Evolutionary conservation across 2,113 vertebrate genomes (phyloP), one percentile per base, ranked within the genome.

Genomic region (Phalacrocorax carbo): DNA sequence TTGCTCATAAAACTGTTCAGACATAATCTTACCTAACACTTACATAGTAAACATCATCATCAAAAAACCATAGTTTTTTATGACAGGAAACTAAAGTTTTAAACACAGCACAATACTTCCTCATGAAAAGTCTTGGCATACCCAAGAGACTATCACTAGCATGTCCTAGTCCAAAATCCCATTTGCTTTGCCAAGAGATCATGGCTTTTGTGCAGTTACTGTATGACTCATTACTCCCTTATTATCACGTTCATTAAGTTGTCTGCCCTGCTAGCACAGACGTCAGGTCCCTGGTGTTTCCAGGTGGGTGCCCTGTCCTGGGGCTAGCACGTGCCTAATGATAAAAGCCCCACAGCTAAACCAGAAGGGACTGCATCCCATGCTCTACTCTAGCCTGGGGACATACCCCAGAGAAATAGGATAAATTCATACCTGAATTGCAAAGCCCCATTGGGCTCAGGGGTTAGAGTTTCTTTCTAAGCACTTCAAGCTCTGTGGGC

Each of bases 1-100:
- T 96, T 58, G 79, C 34, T 81, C 77, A 68, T 42, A 81, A 78
- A 80, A 55, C n/a, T 61, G 18, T 92, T 95, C 69, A 94, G 81
- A 94, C 30, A 61, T 71, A 72, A 42, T 69, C 38, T 76, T 82
- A 54, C 40, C 49, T 79, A 88, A 83, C 25, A 86, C 65, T 94
- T 88, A 54, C 15, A 62, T 7, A 88, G 60, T 27, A 86, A 81
- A 15, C 13, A 93, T 23, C 25, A 87, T 29, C 70, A 92, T 76
- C 44, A 82, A 93, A 96, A 82, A 78, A 3, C 9, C 13, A 70
- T 60, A 79, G 21, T 40, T 64, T 42, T 91, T 84, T 65, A 65
- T 84, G 48, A 58, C 12, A 90, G 40, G 22, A 95, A 97, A 92
- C 23, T 20, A 77, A 77, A 91, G 64, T 44, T 66, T 87, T 85